Base-by-base conservation (phyloP, 2,113 vertebrate genomes). In the Ceyx cyanopectus region DNA sequence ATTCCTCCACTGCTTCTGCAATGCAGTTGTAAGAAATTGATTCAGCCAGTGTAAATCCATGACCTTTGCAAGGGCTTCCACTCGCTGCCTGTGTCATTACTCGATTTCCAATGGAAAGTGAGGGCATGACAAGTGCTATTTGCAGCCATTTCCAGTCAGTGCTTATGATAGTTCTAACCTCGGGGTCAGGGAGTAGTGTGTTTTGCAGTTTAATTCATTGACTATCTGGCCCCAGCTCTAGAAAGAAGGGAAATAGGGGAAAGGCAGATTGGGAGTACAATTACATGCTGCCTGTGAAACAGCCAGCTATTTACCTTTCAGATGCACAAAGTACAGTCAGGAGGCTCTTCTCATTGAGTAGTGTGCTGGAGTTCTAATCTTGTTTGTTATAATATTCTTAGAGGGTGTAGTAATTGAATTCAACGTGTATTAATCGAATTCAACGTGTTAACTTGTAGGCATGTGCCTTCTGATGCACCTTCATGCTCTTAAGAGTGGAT, bases 41-140 rank as follows among this genome's bases (percentile, higher is more conserved):
- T 94, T 91, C 13, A 27, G 58, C 45, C 1, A 2, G 41, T 82
- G 46, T 85, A 87, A 93, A 93, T 79, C 32, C 0, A 0, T 91
- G 85, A 91, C 89, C 89, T 82, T 79, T 89, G 67, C 4, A 26
- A 85, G 60, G 41, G 54, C 53, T 79, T 88, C 58, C 1, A 26
- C 60, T 80, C 9, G 0, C 80, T 85, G 87, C 81, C 75, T 82
- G 45, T 94, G 87, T 74, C 93, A 91, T 82, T 92, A 82, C 90
- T 89, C 1, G n/a, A 91, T 94, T 95, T 93, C 91, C 87, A 94
- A 87, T 93, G 93, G 91, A 95, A 95, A 92, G 60, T 37, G 68
- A 87, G 84, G 62, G 41, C 84, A 92, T 5, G 48, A 77, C 77
- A 81, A 92, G 75, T 82, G 43, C 78, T 89, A 73, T 92, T 79